Base-by-base conservation (phyloP, 2,113 vertebrate species). In the Scophthalmus maximus region DNA sequence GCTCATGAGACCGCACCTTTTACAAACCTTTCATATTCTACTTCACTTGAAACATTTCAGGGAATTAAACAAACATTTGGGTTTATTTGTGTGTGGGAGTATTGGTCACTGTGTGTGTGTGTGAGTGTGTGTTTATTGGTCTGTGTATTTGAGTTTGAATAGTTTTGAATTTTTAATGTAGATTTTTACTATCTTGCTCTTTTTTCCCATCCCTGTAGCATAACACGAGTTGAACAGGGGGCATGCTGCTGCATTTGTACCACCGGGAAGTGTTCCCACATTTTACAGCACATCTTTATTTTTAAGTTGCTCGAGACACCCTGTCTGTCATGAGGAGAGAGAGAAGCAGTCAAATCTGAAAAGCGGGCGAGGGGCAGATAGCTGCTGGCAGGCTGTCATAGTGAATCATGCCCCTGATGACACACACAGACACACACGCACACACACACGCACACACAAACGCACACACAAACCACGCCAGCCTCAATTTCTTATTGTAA, bases 351-450 rank as follows among this genome's bases (percentile, higher is more conserved):
- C 30, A 26, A 9, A 53, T 47, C 30, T 71, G 56, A 60, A 26
- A 40, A 51, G 25, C 17, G 62, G 74, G 22, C 58, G 68, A 84
- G 68, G 83, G 77, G 65, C 58, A 69, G 22, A 69, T 64, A 68
- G 47, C 63, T 79, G 67, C 46, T 18, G 57, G 50, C 26, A 50
- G 38, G 2, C 38, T 68, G 27, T 59, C 17, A 52, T 27, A 40
- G 15, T 81, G 57, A 76, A 82, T 83, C 70, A 78, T 75, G 62
- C 25, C 56, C 47, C 70, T 51, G 52, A 79, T 61, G 74, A 81
- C 67, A 80, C 74, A 64, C 74, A 46, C 12, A 57, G n/a, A n/a
- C n/a, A n/a, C n/a, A n/a, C n/a, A n/a, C n/a, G n/a, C n/a, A n/a
- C n/a, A n/a, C n/a, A n/a, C n/a, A n/a, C n/a, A n/a, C n/a, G n/a